Conservation (phyloP, 2,797 vertebrate genomes). For the Cyclura pinguis region DNA sequence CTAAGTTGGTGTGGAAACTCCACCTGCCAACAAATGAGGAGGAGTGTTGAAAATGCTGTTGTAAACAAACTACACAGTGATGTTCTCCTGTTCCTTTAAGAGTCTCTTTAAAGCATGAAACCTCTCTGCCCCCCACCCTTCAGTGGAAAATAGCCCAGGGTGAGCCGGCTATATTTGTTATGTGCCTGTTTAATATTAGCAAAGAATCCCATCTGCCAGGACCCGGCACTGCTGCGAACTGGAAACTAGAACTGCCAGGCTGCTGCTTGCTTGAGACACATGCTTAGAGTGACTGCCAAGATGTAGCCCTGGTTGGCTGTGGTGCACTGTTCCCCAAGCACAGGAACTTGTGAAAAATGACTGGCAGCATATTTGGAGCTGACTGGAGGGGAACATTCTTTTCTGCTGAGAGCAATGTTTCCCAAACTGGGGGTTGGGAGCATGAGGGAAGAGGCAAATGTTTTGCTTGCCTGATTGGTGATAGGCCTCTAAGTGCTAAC, state of each 20-base stretch:
- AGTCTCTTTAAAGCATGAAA: neutral
- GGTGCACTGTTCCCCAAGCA: neutral
- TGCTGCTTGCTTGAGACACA: constrained; percentile 7
- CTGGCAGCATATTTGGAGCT: neutral
- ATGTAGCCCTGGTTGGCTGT: neutral
- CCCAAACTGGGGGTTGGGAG: neutral
- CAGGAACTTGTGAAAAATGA: neutral
- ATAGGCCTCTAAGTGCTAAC: neutral
- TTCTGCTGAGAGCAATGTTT: constrained; percentile 15
- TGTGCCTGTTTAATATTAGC: constrained; percentile 65
- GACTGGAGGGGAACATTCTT: constrained; percentile 9
- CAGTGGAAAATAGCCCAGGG: constrained; percentile 30
- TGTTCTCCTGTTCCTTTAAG: constrained; percentile 60
- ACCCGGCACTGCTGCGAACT: neutral
- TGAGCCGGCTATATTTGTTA: constrained; percentile 23
- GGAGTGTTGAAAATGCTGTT: constrained; percentile 5
- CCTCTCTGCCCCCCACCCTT: constrained; percentile 4
- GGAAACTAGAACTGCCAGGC: constrained; percentile 13
- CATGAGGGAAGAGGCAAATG: neutral
- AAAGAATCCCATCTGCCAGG: constrained; percentile 55
- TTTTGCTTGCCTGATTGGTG: neutral
- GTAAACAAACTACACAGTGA: constrained; percentile 3
- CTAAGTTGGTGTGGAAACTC: neutral
- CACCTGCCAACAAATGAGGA: neutral
- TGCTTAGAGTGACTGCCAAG: neutral